Evolutionary conservation across 2,888 invertebrate genomes (phyloP).

Genomic region (Epicampocera succincta): DNA sequence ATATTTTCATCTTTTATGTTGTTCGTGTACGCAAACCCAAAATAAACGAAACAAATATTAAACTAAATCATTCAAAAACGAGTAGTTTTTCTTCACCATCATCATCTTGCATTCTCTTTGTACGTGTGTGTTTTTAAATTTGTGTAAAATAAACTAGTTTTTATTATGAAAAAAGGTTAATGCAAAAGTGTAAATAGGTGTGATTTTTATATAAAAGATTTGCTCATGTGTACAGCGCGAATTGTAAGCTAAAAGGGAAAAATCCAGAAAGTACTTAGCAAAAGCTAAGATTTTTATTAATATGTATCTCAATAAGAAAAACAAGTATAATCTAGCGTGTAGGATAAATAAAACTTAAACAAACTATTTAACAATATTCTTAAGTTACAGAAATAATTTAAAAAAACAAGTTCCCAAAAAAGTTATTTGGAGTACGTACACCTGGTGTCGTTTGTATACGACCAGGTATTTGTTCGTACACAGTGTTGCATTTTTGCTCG

Average conservation of each 20-base stretch:
- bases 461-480: conserved; percentile 49
- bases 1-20: conserved; percentile 33
- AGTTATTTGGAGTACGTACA: conserved; percentile 15
- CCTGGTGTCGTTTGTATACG: conserved; percentile 51
- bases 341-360: neutral
- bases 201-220: conserved; percentile 35
- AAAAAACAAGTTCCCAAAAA: conserved; percentile 5
- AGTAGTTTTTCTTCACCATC: conserved; percentile 51
- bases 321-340: neutral
- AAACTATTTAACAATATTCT: neutral
- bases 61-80: conserved; percentile 59
- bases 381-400: no score
- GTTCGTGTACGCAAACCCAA: conserved; percentile 51
- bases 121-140: conserved; percentile 22
- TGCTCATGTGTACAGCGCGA: conserved; percentile 36
- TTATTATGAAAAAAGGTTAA: conserved; percentile 45
- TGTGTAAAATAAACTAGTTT: conserved; percentile 57
- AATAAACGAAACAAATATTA: conserved; percentile 45
- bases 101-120: conserved; percentile 49
- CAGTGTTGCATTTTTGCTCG: conserved; percentile 58
- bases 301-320: neutral
- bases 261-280: conserved; percentile 26
- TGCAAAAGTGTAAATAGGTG: conserved; percentile 54
- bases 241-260: conserved; percentile 26
- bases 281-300: conserved; percentile 5